Base-by-base conservation (phyloP, 2,888 invertebrate species). In the Labia minor region DNA sequence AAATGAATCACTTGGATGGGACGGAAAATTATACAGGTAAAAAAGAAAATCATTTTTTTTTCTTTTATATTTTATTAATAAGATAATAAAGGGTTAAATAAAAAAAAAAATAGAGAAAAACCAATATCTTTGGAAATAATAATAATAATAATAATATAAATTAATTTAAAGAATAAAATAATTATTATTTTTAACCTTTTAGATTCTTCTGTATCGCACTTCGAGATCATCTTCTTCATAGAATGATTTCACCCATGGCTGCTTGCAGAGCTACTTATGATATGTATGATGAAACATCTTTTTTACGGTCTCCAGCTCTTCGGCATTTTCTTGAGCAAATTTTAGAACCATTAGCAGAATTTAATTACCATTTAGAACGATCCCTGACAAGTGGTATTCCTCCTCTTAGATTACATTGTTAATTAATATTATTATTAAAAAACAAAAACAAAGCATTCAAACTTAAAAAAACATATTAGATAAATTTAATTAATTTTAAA, bases 221-320 rank as follows among this genome's bases (percentile, higher is more conserved):
- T 8, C 49, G 93, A 73, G 92, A 93, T 76, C 92, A 92, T 77
- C 83, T 92, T 76, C 82, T 99, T 66, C 92, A 95, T 75, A 86
- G 92, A 67, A 91, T 96, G 86, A 80, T 98, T 67, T 86, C 88
- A n/a, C 90, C 94, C 64, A 90, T 98, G 86, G 89, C 95, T 1
- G 82, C 87, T 74, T 90, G 93, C 18, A 89, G 93, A 70, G 89
- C 93, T 3, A 95, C 96, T 0, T 74, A 75, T 10, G 94, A 95
- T 75, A 92, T 98, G 93, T 99, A 95, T 76, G 97, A 97, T 76
- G 96, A 97, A 75, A 88, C 89, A 73, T 95, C 97, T 66, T 98
- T 99, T 78, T 81, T 99, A 69, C 85, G 97, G 67, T 92, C 92
- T 74, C 85, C 89, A 66, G 88, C 88, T 67, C 82, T 95, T 49